Base-by-base conservation (phyloP, 2,797 vertebrate species). In the Xenops minutus region DNA sequence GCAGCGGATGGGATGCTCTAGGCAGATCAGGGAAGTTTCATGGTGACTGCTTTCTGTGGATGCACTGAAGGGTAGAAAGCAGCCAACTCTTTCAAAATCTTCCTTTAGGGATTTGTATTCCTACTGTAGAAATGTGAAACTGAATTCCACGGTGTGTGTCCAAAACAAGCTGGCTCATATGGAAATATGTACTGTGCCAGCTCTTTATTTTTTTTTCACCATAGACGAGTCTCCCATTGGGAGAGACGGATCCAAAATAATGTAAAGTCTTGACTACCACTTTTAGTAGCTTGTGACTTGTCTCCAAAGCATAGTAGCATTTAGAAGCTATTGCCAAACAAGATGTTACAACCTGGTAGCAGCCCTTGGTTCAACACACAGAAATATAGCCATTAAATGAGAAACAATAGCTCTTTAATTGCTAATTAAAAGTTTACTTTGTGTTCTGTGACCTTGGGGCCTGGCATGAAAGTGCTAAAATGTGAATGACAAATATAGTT, bases 1-100 rank as follows among this genome's bases (percentile, higher is more conserved):
- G 88, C 82, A 46, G 64, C 1, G 6, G 37, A 29, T 51, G 82
- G 89, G 76, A 91, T 75, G 69, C 92, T 76, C 55, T 12, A 84
- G 93, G 85, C 79, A 93, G 46, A 66, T 66, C 73, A 36, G 3
- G 0, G 5, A 76, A 59, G 58, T 66, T 91, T 94, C 72, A 52
- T 84, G 85, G 74, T 68, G 94, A 16, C 41, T 94, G 89, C 69
- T 88, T 86, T 90, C 76, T 63, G 76, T 55, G 84, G 81, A 63
- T 12, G 48, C 92, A 49, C 82, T 43, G 76, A 56, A 84, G 66
- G 71, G 85, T 12, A 88, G 82, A 49, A 71, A 91, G 82, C 66
- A 52, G 48, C 11, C 52, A 43, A 44, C 30, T 78, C 37, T 36
- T 79, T 83, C 88, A 56, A 22, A 93, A 43, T 39, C 59, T 76